Evolutionary conservation across 2,797 vertebrate species (phyloP), one percentile per base, ranked within the genome.

Genomic region (Lemur catta): DNA sequence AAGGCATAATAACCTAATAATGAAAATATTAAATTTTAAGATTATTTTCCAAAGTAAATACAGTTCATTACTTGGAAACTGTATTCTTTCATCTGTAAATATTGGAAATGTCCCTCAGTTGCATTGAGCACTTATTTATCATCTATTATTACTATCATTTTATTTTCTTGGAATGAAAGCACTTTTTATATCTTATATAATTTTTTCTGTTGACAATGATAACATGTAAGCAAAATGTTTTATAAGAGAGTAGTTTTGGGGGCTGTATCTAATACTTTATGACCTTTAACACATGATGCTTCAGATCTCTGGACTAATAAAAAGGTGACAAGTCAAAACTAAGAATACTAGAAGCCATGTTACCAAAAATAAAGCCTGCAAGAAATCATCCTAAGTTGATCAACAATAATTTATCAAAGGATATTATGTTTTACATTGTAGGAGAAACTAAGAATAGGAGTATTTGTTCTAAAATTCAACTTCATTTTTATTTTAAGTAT

Each of bases 71-170:
- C 96, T 92, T 97, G 79, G 90, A 98, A 98, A 94, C 71, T 97
- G 41, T 65, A 33, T 79, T 97, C 86, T 98, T 98, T 97, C 93
- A 94, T 97, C 95, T 97, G 20, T 95, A 97, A 97, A 82, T 97
- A 97, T 98, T 98, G 91, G 92, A 97, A 97, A 46, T 96, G 38
- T 91, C 87, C 33, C 84, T 89, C 84, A 91, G 96, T 97, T 97
- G 76, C 87, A 84, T 96, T 95, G 89, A 97, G 96, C 20, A 41
- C 84, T 98, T 94, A 78, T 93, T 98, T 98, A 97, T 96, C 98
- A 96, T 92, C 87, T 98, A 48, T 86, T 97, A 90, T 98, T 96
- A 30, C 91, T 98, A 97, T 95, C 91, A 95, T 98, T 97, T 97
- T 97, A 92, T 96, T 92, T 97, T 97, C 96, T 98, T 98, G 87